A percentile compares a stretch with the other conserved stretches of the same genome.
phyloP scores from a whole-genome alignment of 2,888 invertebrate species.

The Calliopum simillimum region DNA sequence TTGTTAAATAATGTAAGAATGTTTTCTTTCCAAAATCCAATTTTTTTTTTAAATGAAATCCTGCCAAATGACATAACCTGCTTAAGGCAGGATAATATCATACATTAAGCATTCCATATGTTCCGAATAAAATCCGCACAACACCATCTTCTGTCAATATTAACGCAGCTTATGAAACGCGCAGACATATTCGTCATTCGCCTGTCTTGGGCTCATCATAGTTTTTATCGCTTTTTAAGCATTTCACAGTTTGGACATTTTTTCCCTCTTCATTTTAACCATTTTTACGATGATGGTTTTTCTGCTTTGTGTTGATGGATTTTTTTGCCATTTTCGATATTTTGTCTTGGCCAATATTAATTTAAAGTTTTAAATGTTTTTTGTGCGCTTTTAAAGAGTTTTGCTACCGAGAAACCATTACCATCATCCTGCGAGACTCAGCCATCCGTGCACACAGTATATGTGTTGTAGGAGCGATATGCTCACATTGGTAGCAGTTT shows the following conservation, averaged over 20 bases:
- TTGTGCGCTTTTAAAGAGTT: neutral
- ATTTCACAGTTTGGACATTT: constrained; percentile 47
- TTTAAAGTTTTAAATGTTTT: constrained; percentile 58
- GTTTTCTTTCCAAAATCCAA: too few relatives aligned
- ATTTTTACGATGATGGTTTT: neutral
- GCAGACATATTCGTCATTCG: constrained; percentile 63
- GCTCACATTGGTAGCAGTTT: neutral
- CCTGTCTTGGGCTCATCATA: constrained; percentile 55
- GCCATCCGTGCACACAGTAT: neutral
- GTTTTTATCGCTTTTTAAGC: constrained; percentile 47
- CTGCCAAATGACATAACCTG: too few relatives aligned
- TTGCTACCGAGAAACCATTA: constrained; percentile 15
- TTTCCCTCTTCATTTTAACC: constrained; percentile 27
- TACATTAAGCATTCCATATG: neutral
- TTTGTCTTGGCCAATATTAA: constrained; percentile 53
- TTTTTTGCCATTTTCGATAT: constrained; percentile 41
- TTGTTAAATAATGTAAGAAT: too few relatives aligned
- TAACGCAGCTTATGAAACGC: constrained; percentile 34
- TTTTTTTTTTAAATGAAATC: too few relatives aligned
- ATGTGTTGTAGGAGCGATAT: neutral
- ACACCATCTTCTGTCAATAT: constrained; percentile 16
- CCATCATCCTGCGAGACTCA: neutral
- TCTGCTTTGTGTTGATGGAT: constrained; percentile 45
- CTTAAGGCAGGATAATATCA: too few relatives aligned
- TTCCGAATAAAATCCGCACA: neutral